Percentiles rank a stretch among this genome's conserved stretches.
These are phyloP conservation scores for Tinea semifulvella DNA, from an alignment of 2,888 invertebrate species.

Conservation along the genomic window DNA sequence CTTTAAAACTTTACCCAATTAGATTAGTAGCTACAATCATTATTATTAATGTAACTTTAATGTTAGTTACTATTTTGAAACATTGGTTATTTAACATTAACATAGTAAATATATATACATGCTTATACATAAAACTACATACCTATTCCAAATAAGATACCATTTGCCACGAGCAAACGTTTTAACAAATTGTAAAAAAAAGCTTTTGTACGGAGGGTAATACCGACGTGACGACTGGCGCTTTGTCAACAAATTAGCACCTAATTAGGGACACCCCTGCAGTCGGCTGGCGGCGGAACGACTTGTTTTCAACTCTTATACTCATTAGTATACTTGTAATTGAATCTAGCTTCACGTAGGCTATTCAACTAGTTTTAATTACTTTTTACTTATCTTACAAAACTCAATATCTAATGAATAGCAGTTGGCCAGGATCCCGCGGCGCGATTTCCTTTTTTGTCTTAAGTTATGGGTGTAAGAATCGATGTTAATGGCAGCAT, in stretches of 20 bases:
- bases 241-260: conserved; percentile 26
- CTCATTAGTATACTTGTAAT: not conserved
- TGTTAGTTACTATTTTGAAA: no score
- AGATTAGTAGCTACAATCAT: no score
- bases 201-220: conserved; percentile 5
- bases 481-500: not conserved
- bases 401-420: no score
- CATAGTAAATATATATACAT: not conserved
- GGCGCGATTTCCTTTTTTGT: no score
- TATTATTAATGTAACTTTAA: no score
- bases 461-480: no score
- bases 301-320: not conserved
- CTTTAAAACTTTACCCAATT: no score
- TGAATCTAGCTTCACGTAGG: no score
- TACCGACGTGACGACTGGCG: conserved; percentile 6
- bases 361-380: no score
- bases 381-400: no score
- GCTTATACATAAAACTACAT: not conserved
- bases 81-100: not conserved
- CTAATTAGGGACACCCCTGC: conserved; percentile 20
- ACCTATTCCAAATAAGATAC: not conserved
- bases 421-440: no score
- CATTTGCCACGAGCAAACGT: not conserved
- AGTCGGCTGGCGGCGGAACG: not conserved
- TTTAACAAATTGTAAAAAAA: conserved; percentile 5